Evolutionary conservation across 1,140 invertebrate species (phyloP).

Genomic region (Zophobas morio): DNA sequence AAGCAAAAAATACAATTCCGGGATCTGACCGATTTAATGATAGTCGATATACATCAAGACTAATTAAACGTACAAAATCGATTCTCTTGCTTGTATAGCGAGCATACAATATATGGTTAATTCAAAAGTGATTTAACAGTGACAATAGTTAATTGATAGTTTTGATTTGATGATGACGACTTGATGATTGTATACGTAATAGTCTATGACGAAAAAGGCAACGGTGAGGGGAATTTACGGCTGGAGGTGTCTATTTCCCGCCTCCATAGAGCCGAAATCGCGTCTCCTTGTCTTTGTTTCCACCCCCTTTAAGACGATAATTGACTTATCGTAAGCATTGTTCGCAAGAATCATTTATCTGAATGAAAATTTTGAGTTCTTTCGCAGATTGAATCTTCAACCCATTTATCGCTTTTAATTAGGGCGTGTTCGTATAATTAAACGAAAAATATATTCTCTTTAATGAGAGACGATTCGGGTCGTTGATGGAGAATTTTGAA

Average conservation of each 20-base stretch:
- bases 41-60: not conserved
- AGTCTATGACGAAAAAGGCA: too few species aligned
- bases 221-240: too few species aligned
- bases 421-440: not conserved
- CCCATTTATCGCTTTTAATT: conserved; percentile 17
- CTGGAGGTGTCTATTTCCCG: too few species aligned
- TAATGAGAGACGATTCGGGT: not conserved
- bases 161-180: not conserved
- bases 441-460: conserved; percentile 12
- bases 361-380: not conserved
- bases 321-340: too few species aligned
- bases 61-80: conserved; percentile 1
- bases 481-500: not conserved
- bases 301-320: too few species aligned
- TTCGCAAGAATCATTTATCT: too few species aligned
- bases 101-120: too few species aligned
- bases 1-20: conserved; percentile 7
- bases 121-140: not conserved
- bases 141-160: not conserved
- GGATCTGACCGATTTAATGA: not conserved
- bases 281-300: too few species aligned
- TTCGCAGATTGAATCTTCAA: not conserved
- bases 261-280: too few species aligned
- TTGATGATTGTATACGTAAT: too few species aligned
- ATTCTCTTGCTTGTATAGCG: not conserved